These are phyloP conservation scores for Sebastes fasciatus DNA, from an alignment of 2,113 vertebrate species.

Conservation along the genomic window DNA sequence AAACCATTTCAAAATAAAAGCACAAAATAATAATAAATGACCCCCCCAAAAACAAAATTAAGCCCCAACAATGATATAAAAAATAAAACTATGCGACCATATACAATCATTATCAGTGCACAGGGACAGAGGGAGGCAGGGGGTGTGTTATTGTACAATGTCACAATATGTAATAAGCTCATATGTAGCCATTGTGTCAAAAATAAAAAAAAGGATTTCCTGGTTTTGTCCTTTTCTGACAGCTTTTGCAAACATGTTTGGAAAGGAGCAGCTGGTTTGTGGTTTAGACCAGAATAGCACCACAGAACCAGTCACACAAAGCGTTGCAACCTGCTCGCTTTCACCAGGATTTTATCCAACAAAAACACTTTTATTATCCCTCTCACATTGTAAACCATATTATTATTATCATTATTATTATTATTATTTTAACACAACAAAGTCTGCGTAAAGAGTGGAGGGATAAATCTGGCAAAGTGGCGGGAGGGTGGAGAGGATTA, in stretches of 20 bases:
- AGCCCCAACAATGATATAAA: constrained; percentile 51
- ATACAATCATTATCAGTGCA: constrained; percentile 75
- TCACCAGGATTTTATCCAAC: not conserved
- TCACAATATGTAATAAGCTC: constrained; percentile 15
- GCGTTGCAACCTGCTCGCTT: not conserved
- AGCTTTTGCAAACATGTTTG: constrained; percentile 1
- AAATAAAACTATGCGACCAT: constrained; percentile 63
- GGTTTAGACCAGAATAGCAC: not conserved
- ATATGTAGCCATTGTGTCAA: constrained; percentile 6
- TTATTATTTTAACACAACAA: constrained; percentile 10
- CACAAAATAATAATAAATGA: constrained; percentile 38
- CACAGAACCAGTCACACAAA: not conserved
- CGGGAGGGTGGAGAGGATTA: constrained; percentile 38
- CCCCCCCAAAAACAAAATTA: constrained; percentile 7
- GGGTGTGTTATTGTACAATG: constrained; percentile 13
- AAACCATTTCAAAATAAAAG: constrained; percentile 24
- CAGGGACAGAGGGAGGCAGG: constrained; percentile 26
- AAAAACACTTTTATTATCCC: constrained; percentile 13
- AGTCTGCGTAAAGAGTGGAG: constrained; percentile 10
- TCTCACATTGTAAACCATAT: constrained; percentile 6
- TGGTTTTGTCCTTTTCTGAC: not conserved
- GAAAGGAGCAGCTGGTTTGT: too few relatives aligned
- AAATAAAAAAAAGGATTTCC: not conserved
- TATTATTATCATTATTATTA: not conserved
- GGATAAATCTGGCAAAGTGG: constrained; percentile 54